phyloP scores from a whole-genome alignment of 2,113 vertebrate species.

The Echinops telfairi region DNA sequence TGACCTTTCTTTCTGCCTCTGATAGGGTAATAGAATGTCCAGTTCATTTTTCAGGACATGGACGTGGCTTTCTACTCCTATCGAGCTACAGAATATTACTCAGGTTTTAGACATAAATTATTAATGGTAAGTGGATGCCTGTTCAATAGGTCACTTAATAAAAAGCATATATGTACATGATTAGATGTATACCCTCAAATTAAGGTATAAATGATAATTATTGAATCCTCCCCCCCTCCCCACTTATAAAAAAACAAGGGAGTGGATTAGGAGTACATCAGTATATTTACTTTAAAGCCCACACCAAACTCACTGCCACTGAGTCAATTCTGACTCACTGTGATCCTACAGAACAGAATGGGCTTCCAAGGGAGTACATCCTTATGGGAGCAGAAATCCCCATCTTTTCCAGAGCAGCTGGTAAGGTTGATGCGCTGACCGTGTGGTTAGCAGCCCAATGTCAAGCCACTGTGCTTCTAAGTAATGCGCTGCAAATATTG shows the following conservation, averaged over 20 bases:
- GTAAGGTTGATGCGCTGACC: too few species aligned
- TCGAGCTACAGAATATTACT: neutral
- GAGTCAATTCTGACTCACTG: too few species aligned
- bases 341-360: too few species aligned
- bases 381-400: too few species aligned
- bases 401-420: too few species aligned
- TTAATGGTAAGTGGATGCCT: neutral
- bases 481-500: constrained; percentile 1
- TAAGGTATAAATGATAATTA: neutral
- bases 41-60: constrained; percentile 13
- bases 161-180: neutral
- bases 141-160: neutral
- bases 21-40: neutral
- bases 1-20: neutral
- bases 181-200: neutral
- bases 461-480: neutral
- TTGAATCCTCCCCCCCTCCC: neutral
- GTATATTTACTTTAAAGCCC: neutral
- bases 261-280: neutral
- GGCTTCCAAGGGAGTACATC: too few species aligned
- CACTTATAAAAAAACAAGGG: neutral
- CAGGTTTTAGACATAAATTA: neutral
- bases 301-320: too few species aligned
- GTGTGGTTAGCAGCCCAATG: too few species aligned
- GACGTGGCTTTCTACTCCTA: too few species aligned